phyloP scores from a whole-genome alignment of 1,140 invertebrate genomes.

The Sarcophaga peregrina region DNA sequence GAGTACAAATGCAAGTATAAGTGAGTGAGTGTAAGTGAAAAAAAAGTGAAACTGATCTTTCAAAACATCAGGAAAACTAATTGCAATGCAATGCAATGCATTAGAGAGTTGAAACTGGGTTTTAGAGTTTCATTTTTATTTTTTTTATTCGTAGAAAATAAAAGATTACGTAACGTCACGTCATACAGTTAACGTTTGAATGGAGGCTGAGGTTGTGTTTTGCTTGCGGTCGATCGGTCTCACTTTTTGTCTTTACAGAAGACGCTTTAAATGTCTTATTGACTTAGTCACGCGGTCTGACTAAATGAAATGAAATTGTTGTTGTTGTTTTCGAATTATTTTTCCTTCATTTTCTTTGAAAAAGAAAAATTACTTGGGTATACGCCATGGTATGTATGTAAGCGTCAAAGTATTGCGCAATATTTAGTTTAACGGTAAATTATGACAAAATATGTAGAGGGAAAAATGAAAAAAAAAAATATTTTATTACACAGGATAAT shows the following conservation, averaged over 20 bases:
- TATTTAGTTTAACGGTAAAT: conserved; percentile 38
- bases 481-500: conserved; percentile 12
- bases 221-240: neutral
- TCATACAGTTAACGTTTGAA: neutral
- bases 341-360: neutral
- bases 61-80: neutral
- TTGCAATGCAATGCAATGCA: neutral
- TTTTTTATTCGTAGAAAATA: neutral
- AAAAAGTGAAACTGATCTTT: neutral
- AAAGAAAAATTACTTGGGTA: neutral
- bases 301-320: conserved; percentile 19
- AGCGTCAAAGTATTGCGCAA: conserved; percentile 30
- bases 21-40: no score
- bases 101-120: conserved; percentile 1
- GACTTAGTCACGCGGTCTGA: neutral
- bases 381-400: neutral
- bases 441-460: conserved; percentile 13
- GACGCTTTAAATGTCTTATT: neutral
- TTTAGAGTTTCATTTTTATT: no score
- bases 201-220: neutral
- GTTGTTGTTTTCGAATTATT: neutral
- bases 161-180: neutral
- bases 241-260: no score
- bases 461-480: conserved; percentile 23
- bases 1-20: no score